These are phyloP conservation scores for Pandemis corylana DNA, from an alignment of 2,888 invertebrate genomes.

Conservation along the genomic window DNA sequence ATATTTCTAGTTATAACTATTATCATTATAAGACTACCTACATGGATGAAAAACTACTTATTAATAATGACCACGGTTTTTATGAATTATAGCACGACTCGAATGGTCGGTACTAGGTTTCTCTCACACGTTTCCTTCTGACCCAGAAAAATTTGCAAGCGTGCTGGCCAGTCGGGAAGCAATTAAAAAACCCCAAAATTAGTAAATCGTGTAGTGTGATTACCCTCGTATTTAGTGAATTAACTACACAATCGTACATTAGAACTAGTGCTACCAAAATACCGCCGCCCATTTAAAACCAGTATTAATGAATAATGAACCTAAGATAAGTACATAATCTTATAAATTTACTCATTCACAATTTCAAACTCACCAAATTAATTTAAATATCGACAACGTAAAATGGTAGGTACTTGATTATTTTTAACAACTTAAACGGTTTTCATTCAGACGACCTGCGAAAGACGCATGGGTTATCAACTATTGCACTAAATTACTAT, in stretches of 20 bases:
- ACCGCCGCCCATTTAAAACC: constrained; percentile 44
- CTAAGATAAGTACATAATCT: constrained; percentile 24
- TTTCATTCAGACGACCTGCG: constrained; percentile 76
- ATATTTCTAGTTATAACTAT: no score
- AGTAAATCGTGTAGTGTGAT: constrained; percentile 26
- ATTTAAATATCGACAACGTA: constrained; percentile 59
- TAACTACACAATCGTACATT: constrained; percentile 13
- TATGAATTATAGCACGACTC: not conserved
- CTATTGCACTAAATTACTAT: constrained; percentile 9
- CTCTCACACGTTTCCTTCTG: not conserved
- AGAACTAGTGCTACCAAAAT: constrained; percentile 47
- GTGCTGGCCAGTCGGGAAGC: not conserved
- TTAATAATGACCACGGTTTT: not conserved
- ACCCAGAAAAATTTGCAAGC: not conserved
- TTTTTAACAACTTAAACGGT: constrained; percentile 73
- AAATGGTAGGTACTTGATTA: constrained; percentile 63
- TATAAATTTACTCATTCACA: constrained; percentile 45
- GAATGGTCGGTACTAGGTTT: not conserved
- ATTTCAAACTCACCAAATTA: constrained; percentile 67
- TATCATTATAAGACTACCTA: constrained; percentile 1
- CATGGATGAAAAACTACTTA: not conserved
- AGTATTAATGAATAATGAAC: constrained; percentile 42
- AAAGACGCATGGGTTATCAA: constrained; percentile 56
- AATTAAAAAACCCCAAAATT: constrained; percentile 17
- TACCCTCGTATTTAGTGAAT: constrained; percentile 19